Evolutionary conservation across 2,888 invertebrate genomes (phyloP), one percentile per base, ranked within the genome.

Genomic region (Baronia brevicornis): DNA sequence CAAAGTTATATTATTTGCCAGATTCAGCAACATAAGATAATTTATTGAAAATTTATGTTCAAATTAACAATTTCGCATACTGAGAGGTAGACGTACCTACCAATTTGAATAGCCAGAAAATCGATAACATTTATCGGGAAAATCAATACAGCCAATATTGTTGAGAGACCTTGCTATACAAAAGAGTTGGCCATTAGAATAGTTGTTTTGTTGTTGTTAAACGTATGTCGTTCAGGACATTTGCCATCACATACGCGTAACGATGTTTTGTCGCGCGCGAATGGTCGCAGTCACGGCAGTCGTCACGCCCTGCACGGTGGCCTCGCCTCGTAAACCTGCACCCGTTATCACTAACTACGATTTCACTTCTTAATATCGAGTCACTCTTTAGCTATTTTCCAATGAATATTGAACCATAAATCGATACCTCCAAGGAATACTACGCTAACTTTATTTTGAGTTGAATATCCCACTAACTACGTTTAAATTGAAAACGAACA

Each of bases 261-360:
- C 46, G 51, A 58, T 65, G 65, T 63, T 60, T 49, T 58, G 65
- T 60, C 46, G 53, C 59, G 69, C 63, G 59, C 62, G 64, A 65
- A 39, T 51, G 55, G 46, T 35, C 40, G 39, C 38, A 42, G 55
- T 50, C 49, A 51, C 59, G 54, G 58, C 54, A 38, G 43, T 47
- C 46, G 74, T 69, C 68, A 71, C 70, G 73, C 67, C 65, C 54
- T 67, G 74, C 68, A 51, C 64, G 51, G 59, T 60, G 64, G 75
- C 66, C 66, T 59, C 70, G 79, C 67, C 74, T 79, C 78, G 70
- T 79, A 78, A 78, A 77, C 57, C 56, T 55, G 62, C 69, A 63
- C 67, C 64, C 63, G 60, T 51, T 56, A 56, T 53, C 58, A 63
- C 59, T 64, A 68, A 59, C 62, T 57, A 60, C 57, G 59, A 62